Percentiles rank a stretch among this genome's conserved stretches.
phyloP scores from a whole-genome alignment of 92 coral and sea anemone species.

The Anthopleura xanthogrammica region DNA sequence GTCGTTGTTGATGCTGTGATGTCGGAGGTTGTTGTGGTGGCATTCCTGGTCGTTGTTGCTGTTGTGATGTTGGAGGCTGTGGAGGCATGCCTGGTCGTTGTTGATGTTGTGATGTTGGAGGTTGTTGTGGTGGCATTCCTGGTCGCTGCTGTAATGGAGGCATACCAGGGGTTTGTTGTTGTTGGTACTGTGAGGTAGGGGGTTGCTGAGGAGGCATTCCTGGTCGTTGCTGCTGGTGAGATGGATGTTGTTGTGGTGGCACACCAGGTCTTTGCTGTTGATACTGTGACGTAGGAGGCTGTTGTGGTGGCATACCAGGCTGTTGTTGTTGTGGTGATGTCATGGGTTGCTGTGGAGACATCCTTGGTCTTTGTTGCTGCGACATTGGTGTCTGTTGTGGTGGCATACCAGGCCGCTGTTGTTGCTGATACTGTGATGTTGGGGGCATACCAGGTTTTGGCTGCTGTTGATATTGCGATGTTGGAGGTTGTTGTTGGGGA shows the following conservation, averaged over 20 bases:
- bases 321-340: constrained; percentile 14
- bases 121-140: constrained; percentile 7
- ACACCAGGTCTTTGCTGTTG: constrained; percentile 20
- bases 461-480: constrained; percentile 17
- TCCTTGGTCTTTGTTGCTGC: constrained; percentile 16
- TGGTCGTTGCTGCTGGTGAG: constrained; percentile 14
- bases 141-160: constrained; percentile 28
- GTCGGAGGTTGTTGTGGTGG: constrained; percentile 30
- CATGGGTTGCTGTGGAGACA: constrained; percentile 21
- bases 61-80: constrained; percentile 24
- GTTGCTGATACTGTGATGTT: constrained; percentile 16
- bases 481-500: constrained; percentile 1
- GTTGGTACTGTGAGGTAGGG: constrained; percentile 16
- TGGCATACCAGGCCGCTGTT: constrained; percentile 11
- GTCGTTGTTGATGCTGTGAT: constrained; percentile 15
- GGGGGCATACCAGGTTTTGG: constrained; percentile 31
- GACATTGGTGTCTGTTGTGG: not conserved
- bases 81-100: constrained; percentile 39
- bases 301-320: constrained; percentile 18
- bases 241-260: not conserved
- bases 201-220: constrained; percentile 27
- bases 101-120: constrained; percentile 21
- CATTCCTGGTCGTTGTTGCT: constrained; percentile 33
- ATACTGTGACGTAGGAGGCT: not conserved
- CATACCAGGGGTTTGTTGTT: constrained; percentile 10